A percentile compares a stretch with the other conserved stretches of the same genome.
These are phyloP conservation scores for Ceratina japonica DNA, from an alignment of 1,140 invertebrate genomes.

Conservation along the genomic window DNA sequence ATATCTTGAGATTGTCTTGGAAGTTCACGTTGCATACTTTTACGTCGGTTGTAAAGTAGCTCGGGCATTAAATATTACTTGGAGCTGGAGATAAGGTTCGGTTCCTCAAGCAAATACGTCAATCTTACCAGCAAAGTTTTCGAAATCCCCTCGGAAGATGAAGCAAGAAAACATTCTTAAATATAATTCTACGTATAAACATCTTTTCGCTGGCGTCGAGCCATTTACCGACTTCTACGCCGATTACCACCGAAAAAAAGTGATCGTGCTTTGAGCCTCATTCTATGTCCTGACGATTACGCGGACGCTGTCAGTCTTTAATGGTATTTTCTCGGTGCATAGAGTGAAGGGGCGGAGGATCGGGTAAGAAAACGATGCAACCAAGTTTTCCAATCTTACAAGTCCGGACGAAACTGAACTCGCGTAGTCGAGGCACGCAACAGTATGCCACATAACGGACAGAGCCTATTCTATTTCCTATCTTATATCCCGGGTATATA, in stretches of 20 bases:
- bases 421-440: constrained; percentile 58
- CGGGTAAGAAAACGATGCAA: constrained; percentile 11
- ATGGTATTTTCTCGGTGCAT: no score
- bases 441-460: constrained; percentile 47
- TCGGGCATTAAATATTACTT: background rate
- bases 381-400: constrained; percentile 72
- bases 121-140: no score
- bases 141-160: no score
- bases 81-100: no score
- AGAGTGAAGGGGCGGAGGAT: background rate
- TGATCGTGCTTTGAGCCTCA: no score
- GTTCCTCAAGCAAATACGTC: no score
- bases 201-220: no score
- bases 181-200: background rate
- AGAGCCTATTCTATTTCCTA: constrained; percentile 60
- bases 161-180: no score
- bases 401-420: constrained; percentile 60
- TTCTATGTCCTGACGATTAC: no score
- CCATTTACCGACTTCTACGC: no score
- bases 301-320: no score
- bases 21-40: background rate
- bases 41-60: background rate
- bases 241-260: no score
- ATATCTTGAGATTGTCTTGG: background rate
- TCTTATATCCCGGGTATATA: constrained; percentile 38